Base-by-base conservation (phyloP, 2,888 invertebrate species). In the Drosophila vallismaia region DNA sequence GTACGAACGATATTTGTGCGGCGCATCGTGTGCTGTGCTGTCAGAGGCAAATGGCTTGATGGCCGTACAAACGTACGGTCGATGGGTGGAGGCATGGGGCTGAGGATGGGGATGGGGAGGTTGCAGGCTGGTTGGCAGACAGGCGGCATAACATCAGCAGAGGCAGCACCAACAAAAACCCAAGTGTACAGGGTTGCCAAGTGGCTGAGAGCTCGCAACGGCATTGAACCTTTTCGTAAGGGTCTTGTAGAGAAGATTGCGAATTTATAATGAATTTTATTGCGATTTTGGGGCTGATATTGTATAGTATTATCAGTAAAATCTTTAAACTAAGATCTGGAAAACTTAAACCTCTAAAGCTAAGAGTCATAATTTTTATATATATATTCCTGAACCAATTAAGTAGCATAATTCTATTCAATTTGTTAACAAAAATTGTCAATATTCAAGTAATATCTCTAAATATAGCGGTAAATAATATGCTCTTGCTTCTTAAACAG, bases 71-170 rank as follows among this genome's bases (percentile, higher is more conserved):
- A 54, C 31, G 51, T 10, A 53, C 31, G 49, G n/a, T n/a, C 48
- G 49, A 31, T 45, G 40, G 33, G 53, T 38, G n/a, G 33, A 28
- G 52, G 74, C 44, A 26, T 46, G 59, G 71, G 70, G 52, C 56
- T 28, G 69, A 57, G 58, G 53, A 56, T 48, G 53, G 75, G 80
- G 71, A 66, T 78, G 59, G 60, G 60, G 62, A 14, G 28, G 36
- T 64, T 66, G 81, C 80, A 62, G 78, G 71, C 79, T 69, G 77
- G 76, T 74, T 79, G 87, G 87, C 87, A 82, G 82, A 82, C 82
- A 85, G 88, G 82, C 82, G 87, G 82, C 82, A 87, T 87, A 87
- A 82, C 86, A 82, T 87, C 81, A 86, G 84, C 81, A 82, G 85
- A 69, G 68, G 68, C 71, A 79, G 68, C 67, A 67, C 54, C 57